A percentile compares a stretch with the other conserved stretches of the same genome.
These are phyloP conservation scores for Halcyon malimbica DNA, from an alignment of 2,113 vertebrate genomes.

Conservation along the genomic window DNA sequence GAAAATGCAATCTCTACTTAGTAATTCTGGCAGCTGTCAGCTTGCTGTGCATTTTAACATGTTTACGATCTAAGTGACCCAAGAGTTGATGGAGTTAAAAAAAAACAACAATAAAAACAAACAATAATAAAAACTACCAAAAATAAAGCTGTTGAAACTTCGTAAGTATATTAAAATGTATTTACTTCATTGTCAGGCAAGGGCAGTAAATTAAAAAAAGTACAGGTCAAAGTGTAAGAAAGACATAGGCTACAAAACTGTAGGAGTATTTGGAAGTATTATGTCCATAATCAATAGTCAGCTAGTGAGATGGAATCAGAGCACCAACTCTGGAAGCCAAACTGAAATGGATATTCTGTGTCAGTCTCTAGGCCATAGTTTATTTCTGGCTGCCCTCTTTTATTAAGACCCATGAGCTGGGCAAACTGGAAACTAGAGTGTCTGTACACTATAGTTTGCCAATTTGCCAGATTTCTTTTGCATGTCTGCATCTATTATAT, in stretches of 20 bases:
- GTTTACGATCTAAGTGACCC: not conserved
- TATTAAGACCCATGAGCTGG: not conserved
- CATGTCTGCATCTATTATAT: not conserved
- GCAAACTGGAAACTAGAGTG: not conserved
- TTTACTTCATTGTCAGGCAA: not conserved
- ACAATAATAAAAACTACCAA: too few relatives aligned
- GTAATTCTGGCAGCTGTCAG: conserved; percentile 44
- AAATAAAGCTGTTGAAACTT: not conserved
- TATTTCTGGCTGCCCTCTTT: not conserved
- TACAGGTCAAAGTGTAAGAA: not conserved
- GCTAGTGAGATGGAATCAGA: not conserved
- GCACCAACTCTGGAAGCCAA: not conserved
- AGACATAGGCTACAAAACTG: not conserved
- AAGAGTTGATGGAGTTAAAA: not conserved
- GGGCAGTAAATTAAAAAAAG: not conserved
- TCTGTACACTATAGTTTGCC: not conserved
- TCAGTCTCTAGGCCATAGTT: not conserved
- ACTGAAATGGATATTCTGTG: not conserved
- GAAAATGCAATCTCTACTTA: conserved; percentile 62
- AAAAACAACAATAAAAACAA: not conserved
- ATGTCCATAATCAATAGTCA: not conserved
- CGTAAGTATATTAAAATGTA: not conserved
- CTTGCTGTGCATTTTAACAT: conserved; percentile 40
- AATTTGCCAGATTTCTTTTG: not conserved
- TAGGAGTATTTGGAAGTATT: not conserved